Evolutionary conservation across 2,888 invertebrate genomes (phyloP).

Genomic region (Athetis lepigone): DNA sequence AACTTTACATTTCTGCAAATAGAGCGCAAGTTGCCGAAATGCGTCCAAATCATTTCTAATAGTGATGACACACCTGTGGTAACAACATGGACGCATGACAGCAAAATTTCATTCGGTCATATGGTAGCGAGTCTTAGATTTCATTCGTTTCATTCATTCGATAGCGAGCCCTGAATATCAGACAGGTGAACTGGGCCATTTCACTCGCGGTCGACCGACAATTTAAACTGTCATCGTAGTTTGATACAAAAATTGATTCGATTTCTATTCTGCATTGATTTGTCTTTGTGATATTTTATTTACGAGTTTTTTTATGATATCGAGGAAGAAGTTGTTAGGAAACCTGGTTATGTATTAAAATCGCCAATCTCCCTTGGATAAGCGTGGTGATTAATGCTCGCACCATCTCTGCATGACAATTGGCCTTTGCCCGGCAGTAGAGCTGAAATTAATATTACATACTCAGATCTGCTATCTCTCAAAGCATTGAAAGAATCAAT

Average conservation of each 20-base stretch:
- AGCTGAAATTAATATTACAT: too few species aligned
- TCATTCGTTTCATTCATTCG: slow-evolving; percentile 12
- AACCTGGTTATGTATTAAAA: too few species aligned
- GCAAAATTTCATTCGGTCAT: slow-evolving; percentile 33
- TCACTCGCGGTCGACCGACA: slow-evolving; percentile 31
- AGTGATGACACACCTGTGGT: slow-evolving; percentile 21
- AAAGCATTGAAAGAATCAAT: too few species aligned
- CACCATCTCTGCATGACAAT: too few species aligned
- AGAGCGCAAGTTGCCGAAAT: slow-evolving; percentile 8
- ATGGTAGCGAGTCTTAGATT: too few species aligned
- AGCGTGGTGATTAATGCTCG: too few species aligned
- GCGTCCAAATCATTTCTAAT: slow-evolving; percentile 25
- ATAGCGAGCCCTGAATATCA: slow-evolving; percentile 7
- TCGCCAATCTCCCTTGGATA: too few species aligned
- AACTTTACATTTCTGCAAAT: slow-evolving; percentile 7
- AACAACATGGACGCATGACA: slow-evolving; percentile 28
- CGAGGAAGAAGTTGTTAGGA: neutral
- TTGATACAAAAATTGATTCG: slow-evolving; percentile 34
- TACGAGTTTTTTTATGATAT: neutral
- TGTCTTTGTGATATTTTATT: neutral
- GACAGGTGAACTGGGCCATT: slow-evolving; percentile 13
- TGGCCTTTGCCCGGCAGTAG: too few species aligned
- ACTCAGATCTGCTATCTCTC: too few species aligned
- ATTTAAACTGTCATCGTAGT: slow-evolving; percentile 45
- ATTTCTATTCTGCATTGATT: slow-evolving; percentile 22